Evolutionary conservation across 2,113 vertebrate species (phyloP), one percentile per base, ranked within the genome.

Genomic region (Prochilodus magdalenae): DNA sequence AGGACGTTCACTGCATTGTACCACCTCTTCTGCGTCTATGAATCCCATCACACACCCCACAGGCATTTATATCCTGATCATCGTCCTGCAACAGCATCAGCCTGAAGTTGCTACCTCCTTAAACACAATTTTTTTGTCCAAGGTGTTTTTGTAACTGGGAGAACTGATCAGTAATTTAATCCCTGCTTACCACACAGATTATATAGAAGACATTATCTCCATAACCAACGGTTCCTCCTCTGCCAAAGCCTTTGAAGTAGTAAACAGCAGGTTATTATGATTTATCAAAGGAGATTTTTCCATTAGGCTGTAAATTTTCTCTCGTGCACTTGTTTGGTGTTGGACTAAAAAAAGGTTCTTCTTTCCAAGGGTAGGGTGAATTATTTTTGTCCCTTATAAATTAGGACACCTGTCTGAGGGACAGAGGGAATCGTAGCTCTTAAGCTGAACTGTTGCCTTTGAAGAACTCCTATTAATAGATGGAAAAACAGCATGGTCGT

Each of bases 371-470:
- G 73, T 83, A 77, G 70, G 81, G 81, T 24, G 66, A 63, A 57
- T 49, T 75, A 89, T 88, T 90, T 84, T 76, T 12, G 86, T 83
- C 30, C 29, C 78, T 71, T 24, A 80, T 83, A 81, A 92, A 91
- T 84, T 36, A 89, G 88, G 89, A 71, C 89, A 84, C 80, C 83
- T 70, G 63, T 86, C 73, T 51, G 53, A 71, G 83, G 88, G 86
- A 85, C 57, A 77, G 30, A 77, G 26, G 36, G 59, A 67, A 71
- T 78, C 62, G 24, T 13, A 69, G 26, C 65, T 82, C 76, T 75
- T 55, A 71, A 79, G 79, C 62, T 71, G 69, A 77, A 70, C 77
- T 86, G 80, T 77, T 55, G 62, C 65, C 47, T 79, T 75, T 84
- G 75, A 81, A 78, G 60, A 57, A 65, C 71, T 69, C 22, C 60